A percentile compares a stretch with the other conserved stretches of the same genome.
These are phyloP conservation scores for Sesamia nonagrioides DNA, from an alignment of 1,140 invertebrate genomes.

Conservation along the genomic window DNA sequence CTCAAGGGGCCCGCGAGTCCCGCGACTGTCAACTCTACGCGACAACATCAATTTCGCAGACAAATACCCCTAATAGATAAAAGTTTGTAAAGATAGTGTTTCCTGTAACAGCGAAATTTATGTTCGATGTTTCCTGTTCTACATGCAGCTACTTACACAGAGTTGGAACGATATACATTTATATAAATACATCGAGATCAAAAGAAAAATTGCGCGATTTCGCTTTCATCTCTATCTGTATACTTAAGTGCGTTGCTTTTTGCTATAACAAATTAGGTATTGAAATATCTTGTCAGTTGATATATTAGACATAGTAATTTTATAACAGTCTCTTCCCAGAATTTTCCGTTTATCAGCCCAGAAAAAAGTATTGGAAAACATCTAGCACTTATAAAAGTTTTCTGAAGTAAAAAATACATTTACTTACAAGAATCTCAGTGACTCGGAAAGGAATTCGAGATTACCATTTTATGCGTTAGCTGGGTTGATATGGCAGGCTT, in stretches of 20 bases:
- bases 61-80: constrained; percentile 50
- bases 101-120: constrained; percentile 47
- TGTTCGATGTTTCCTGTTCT: constrained; percentile 51
- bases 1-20: constrained; percentile 13
- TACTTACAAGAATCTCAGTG: constrained; percentile 13
- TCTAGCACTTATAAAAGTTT: constrained; percentile 34
- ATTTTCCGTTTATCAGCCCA: constrained; percentile 21
- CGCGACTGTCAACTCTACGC: constrained; percentile 43
- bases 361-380: constrained; percentile 38
- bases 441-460: constrained; percentile 47
- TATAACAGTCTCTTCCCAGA: neutral
- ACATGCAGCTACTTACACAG: constrained; percentile 29
- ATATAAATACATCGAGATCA: constrained; percentile 31
- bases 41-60: constrained; percentile 52
- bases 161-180: constrained; percentile 32
- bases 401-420: constrained; percentile 31
- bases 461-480: constrained; percentile 58
- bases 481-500: constrained; percentile 54
- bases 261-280: neutral
- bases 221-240: neutral
- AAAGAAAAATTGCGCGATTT: constrained; percentile 7
- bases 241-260: neutral
- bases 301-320: neutral
- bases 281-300: constrained; percentile 1
- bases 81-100: constrained; percentile 45